phyloP scores from a whole-genome alignment of 2,113 vertebrate genomes.

The Morone saxatilis region DNA sequence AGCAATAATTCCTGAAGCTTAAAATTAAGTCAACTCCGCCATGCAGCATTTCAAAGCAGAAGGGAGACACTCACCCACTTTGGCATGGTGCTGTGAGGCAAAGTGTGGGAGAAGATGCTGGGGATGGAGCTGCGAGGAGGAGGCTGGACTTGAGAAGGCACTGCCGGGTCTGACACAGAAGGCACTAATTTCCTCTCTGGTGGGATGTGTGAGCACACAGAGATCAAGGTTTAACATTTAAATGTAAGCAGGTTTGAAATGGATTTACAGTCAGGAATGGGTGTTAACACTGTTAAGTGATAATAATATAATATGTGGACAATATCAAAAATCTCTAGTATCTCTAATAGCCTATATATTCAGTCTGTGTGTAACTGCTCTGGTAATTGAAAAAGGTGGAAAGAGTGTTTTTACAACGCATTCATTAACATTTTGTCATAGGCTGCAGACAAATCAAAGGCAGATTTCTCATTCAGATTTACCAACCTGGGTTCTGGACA shows the following conservation, averaged over 20 bases:
- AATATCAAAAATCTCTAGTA: neutral
- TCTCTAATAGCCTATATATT: too few species aligned
- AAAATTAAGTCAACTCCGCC: neutral
- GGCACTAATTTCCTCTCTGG: slow-evolving; percentile 96
- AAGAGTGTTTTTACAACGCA: too few species aligned
- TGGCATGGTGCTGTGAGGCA: slow-evolving; percentile 84
- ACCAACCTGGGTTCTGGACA: slow-evolving; percentile 93
- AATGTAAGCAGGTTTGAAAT: slow-evolving; percentile 1
- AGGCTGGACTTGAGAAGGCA: slow-evolving; percentile 90
- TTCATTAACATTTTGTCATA: too few species aligned
- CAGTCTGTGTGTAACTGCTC: too few species aligned
- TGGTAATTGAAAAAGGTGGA: too few species aligned
- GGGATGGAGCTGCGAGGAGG: slow-evolving; percentile 82
- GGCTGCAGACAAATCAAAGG: too few species aligned
- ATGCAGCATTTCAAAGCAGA: neutral
- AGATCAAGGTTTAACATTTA: neutral
- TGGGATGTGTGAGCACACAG: neutral
- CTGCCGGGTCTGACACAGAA: slow-evolving; percentile 88
- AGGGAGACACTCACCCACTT: slow-evolving; percentile 87
- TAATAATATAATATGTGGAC: neutral
- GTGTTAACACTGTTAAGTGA: neutral
- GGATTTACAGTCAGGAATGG: neutral
- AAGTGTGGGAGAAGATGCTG: slow-evolving; percentile 83
- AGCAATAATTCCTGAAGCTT: neutral
- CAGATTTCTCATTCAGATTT: too few species aligned